Conservation (phyloP, 2,888 invertebrate species). For the Odontocolon sp. region DNA sequence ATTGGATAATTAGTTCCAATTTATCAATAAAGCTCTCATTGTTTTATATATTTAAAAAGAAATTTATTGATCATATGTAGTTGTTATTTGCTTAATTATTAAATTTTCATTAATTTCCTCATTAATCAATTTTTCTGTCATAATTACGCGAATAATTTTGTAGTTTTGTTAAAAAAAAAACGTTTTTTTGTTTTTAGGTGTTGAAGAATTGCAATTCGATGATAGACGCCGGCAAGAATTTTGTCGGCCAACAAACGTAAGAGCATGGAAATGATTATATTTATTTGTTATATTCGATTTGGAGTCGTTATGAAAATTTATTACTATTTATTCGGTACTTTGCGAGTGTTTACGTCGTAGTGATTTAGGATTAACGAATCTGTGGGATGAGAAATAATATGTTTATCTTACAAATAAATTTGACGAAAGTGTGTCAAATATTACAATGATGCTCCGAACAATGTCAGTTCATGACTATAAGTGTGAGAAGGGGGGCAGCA, state of each 20-base stretch:
- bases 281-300: background rate
- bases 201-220: constrained; percentile 94
- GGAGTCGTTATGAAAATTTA: background rate
- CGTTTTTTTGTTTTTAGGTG: constrained; percentile 79
- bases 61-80: background rate
- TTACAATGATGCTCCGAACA: constrained; percentile 5
- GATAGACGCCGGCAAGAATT: constrained; percentile 95
- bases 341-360: background rate
- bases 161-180: background rate
- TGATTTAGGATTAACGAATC: background rate
- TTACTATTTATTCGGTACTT: background rate
- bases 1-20: constrained; percentile 1
- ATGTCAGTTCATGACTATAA: constrained; percentile 30
- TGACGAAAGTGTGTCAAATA: background rate
- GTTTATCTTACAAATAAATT: constrained; percentile 11
- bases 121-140: too few relatives aligned
- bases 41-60: background rate
- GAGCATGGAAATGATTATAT: constrained; percentile 10
- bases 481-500: constrained; percentile 61
- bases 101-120: too few relatives aligned
- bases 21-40: background rate
- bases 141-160: background rate
- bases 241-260: constrained; percentile 96
- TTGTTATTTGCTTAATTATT: background rate
- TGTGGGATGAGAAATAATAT: background rate